phyloP scores from a whole-genome alignment of 2,888 invertebrate genomes.

The Chrysolina oricalcia region DNA sequence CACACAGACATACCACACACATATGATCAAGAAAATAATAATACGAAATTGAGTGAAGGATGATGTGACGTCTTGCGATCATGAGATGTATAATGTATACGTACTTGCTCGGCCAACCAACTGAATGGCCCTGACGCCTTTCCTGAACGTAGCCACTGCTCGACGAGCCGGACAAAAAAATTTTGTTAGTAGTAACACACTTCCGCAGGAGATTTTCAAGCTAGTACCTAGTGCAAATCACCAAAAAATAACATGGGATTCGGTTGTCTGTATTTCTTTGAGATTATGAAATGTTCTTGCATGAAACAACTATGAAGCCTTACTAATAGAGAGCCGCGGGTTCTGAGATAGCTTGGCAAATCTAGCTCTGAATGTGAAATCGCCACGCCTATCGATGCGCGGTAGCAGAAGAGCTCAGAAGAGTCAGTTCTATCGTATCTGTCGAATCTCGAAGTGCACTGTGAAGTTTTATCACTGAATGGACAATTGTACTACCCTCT shows the following conservation, averaged over 20 bases:
- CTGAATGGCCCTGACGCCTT: constrained; percentile 99
- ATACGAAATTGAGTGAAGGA: background rate
- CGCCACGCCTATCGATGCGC: too few species aligned
- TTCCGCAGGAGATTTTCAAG: constrained; percentile 5
- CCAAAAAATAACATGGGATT: constrained; percentile 32
- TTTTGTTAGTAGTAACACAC: constrained; percentile 68
- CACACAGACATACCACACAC: background rate
- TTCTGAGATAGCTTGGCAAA: too few species aligned
- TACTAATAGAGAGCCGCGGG: too few species aligned
- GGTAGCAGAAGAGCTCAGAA: too few species aligned
- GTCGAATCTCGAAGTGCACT: too few species aligned
- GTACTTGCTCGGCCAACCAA: constrained; percentile 99
- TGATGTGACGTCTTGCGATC: constrained; percentile 8
- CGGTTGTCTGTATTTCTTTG: background rate
- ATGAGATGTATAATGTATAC: constrained; percentile 74
- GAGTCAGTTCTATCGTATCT: too few species aligned
- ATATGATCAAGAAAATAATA: background rate
- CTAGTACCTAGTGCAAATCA: constrained; percentile 23
- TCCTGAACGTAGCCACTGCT: constrained; percentile 99
- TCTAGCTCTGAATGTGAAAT: too few species aligned
- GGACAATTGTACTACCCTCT: too few species aligned
- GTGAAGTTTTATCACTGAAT: too few species aligned
- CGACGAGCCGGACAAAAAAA: constrained; percentile 72
- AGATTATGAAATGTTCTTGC: too few species aligned
- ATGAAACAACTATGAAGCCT: too few species aligned